phyloP scores from a whole-genome alignment of 2,888 invertebrate genomes.

The Gandaritis pyraliata region DNA sequence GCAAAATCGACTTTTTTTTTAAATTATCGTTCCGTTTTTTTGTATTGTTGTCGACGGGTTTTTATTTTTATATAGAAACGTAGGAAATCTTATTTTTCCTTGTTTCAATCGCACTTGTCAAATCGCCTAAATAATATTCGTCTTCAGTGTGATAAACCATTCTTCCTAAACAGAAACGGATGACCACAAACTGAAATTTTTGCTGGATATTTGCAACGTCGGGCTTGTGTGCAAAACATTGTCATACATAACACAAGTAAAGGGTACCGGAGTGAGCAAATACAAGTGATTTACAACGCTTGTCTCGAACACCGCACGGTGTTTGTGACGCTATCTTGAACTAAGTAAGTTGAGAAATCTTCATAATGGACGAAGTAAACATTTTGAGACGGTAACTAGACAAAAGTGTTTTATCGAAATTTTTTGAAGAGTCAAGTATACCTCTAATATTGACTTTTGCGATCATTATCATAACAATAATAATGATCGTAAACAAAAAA shows the following conservation, averaged over 20 bases:
- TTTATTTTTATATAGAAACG: neutral
- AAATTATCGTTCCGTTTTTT: neutral
- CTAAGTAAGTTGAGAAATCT: conserved; percentile 6
- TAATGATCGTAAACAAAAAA: too few species aligned
- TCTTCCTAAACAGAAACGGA: neutral
- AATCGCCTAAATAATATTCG: neutral
- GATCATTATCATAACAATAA: too few species aligned
- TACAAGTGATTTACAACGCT: conserved; percentile 37
- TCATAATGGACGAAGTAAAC: conserved; percentile 7
- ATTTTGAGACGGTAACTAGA: neutral
- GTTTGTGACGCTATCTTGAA: conserved; percentile 19
- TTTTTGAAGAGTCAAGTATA: too few species aligned
- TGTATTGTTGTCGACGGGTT: neutral
- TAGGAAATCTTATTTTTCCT: neutral
- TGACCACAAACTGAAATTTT: conserved; percentile 6
- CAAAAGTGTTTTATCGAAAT: neutral
- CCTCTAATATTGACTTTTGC: too few species aligned
- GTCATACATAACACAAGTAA: conserved; percentile 37
- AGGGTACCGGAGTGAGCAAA: conserved; percentile 28
- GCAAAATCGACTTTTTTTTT: too few species aligned
- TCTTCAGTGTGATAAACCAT: neutral
- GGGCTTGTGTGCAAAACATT: conserved; percentile 33
- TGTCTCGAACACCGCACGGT: conserved; percentile 30
- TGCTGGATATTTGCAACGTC: conserved; percentile 1
- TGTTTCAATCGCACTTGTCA: neutral